These are phyloP conservation scores for Petrolisthes cinctipes DNA, from an alignment of 2,888 invertebrate species.

Conservation along the genomic window DNA sequence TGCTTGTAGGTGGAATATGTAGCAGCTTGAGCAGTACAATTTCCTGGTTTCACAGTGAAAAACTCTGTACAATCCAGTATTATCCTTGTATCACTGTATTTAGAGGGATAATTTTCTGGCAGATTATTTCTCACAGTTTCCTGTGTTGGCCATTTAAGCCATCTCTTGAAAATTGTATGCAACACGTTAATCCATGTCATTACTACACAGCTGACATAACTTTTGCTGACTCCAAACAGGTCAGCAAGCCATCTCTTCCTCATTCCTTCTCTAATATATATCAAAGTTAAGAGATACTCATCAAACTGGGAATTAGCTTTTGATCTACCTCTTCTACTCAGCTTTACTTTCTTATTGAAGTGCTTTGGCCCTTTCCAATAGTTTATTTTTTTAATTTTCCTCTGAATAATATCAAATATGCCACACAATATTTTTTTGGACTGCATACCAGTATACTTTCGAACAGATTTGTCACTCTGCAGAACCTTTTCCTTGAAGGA, in stretches of 20 bases:
- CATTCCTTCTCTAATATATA: background rate
- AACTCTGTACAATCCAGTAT: conserved; percentile 38
- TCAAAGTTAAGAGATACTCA: conserved; percentile 6
- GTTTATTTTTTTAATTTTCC: background rate
- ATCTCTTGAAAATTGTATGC: background rate
- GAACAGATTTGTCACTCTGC: conserved; percentile 6
- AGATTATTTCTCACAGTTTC: background rate
- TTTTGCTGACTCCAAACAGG: too few species aligned
- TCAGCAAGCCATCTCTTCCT: background rate
- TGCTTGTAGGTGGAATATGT: conserved; percentile 39
- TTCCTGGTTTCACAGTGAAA: conserved; percentile 1
- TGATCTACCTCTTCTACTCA: background rate
- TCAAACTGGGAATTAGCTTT: background rate
- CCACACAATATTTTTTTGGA: background rate
- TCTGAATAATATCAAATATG: background rate
- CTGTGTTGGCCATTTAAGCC: background rate
- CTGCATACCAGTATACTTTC: conserved; percentile 10
- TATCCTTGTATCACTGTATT: conserved; percentile 14
- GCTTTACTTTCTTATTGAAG: background rate
- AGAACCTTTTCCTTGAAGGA: conserved; percentile 1
- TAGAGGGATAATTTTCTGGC: background rate
- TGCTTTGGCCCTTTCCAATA: conserved; percentile 10
- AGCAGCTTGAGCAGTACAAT: conserved; percentile 28
- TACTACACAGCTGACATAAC: background rate
- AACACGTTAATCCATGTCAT: conserved; percentile 24